Base-by-base conservation (phyloP, 2,113 vertebrate genomes). In the Microcebus lehilahytsara region DNA sequence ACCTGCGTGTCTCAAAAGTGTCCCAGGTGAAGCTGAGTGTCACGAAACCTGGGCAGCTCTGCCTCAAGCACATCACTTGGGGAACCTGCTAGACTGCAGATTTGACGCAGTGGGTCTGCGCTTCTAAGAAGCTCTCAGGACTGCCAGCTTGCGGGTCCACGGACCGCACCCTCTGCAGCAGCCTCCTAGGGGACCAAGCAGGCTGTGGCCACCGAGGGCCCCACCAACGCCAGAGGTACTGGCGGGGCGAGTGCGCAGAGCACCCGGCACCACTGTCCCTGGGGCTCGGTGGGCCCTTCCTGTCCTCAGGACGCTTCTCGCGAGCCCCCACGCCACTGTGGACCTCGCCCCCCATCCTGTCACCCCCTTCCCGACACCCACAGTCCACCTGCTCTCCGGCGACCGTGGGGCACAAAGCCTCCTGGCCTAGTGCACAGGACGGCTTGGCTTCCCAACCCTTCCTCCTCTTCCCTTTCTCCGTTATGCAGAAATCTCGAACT, bases 251-350 rank as follows among this genome's bases (percentile, higher is more conserved):
- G 25, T 27, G 27, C 1, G 34, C 22, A 30, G 30, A 8, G 9
- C 56, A 56, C 19, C 2, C 19, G 32, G 1, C 7, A 8, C 16
- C 2, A 3, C 37, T 2, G 5, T 32, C 85, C 62, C 58, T 19
- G 17, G 37, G 42, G 32, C 34, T 17, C 58, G 5, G 0, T 0
- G 1, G 16, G 22, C 13, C n/a, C 30, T 62, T 64, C 11, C 34
- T 58, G 40, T 0, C 49, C 46, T 64, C 37, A 71, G 42, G 71
- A 58, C 13, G 16, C 12, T 30, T 64, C 84, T 67, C 10, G 1
- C 27, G 40, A 10, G 34, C 40, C 49, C 9, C 40, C 12, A 0
- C 9, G 0, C 8, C 0, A 1, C 23, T 27, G 0, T 3, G 10
- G 13, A 12, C 2, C 0, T 0, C 2, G 5, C 10, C 49, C 17